These are phyloP conservation scores for Bilobella aurantiaca DNA, from an alignment of 1,140 invertebrate species.

Conservation along the genomic window DNA sequence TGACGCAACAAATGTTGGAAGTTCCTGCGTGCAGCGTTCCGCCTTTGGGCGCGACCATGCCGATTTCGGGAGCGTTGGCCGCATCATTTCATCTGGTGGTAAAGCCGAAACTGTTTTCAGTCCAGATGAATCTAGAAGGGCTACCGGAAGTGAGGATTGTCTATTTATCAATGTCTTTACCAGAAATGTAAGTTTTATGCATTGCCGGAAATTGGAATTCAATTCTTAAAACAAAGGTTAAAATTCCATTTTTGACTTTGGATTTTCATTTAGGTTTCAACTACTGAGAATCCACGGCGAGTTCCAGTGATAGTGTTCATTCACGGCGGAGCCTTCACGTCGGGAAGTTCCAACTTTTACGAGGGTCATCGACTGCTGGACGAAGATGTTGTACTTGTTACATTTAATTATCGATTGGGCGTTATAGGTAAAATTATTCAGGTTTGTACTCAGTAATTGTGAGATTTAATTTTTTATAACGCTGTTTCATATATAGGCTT, in stretches of 20 bases:
- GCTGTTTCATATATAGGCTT: conserved; percentile 8
- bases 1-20: neutral
- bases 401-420: conserved; percentile 9
- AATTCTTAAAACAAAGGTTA: neutral
- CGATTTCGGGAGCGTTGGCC: neutral
- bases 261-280: neutral
- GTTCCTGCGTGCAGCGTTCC: conserved; percentile 2
- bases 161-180: conserved; percentile 7
- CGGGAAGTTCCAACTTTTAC: conserved; percentile 42
- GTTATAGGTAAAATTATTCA: conserved; percentile 2
- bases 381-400: conserved; percentile 9
- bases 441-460: neutral
- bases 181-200: neutral
- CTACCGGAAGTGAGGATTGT: neutral
- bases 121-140: neutral
- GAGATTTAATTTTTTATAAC: neutral
- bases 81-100: neutral
- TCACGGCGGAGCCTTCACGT: conserved; percentile 48
- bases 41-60: neutral
- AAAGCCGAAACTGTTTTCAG: neutral
- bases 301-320: conserved; percentile 48
- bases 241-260: neutral
- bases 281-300: neutral
- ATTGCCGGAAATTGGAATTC: neutral
- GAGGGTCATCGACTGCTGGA: conserved; percentile 34